Conservation (phyloP, 2,888 invertebrate species). For the Drosophila quinaria region DNA sequence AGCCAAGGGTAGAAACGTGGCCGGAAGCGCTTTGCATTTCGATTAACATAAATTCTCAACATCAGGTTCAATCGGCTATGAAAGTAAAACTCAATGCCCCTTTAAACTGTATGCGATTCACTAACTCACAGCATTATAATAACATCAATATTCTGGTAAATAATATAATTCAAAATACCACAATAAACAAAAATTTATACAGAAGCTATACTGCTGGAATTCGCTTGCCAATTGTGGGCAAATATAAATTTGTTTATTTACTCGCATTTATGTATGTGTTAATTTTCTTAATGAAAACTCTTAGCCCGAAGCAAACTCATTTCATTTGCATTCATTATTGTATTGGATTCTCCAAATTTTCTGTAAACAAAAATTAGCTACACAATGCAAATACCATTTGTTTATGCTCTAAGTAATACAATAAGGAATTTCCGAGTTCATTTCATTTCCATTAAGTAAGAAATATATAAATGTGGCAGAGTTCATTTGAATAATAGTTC, state of each 20-base stretch:
- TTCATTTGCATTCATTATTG: not conserved
- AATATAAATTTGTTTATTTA: not conserved
- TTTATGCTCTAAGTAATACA: not conserved
- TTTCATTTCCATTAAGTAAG: not conserved
- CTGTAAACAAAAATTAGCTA: not conserved
- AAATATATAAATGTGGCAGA: not conserved
- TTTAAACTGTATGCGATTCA: slow-evolving; percentile 10
- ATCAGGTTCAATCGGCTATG: slow-evolving; percentile 4
- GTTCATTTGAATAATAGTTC: not conserved
- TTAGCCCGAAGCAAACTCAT: not conserved
- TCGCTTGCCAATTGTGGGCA: slow-evolving; percentile 6
- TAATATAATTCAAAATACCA: not conserved
- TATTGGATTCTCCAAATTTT: not conserved
- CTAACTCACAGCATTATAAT: not conserved
- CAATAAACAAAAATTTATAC: not conserved
- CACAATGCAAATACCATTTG: not conserved
- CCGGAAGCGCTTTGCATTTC: slow-evolving; percentile 36
- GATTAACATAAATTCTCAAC: slow-evolving; percentile 24
- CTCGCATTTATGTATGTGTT: not conserved
- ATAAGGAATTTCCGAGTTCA: not conserved
- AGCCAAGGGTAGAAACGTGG: slow-evolving; percentile 26
- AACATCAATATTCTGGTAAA: not conserved
- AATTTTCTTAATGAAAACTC: slow-evolving; percentile 5
- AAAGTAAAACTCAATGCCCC: slow-evolving; percentile 20
- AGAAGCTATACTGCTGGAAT: not conserved